Evolutionary conservation across 2,888 invertebrate genomes (phyloP).

Genomic region (Tanypteryx hageni): DNA sequence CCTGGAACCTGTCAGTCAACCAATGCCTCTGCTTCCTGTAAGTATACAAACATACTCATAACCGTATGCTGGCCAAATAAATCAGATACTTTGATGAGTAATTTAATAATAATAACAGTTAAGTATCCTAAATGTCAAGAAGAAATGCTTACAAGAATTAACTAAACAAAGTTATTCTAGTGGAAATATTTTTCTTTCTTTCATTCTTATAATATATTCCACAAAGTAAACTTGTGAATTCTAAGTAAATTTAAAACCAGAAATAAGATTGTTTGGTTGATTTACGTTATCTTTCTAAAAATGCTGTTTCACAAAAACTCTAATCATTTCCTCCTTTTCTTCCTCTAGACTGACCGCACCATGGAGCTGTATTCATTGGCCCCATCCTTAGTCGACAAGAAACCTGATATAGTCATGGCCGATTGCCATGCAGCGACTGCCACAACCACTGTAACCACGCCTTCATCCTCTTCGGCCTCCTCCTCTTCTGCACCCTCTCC

Average conservation of each 20-base stretch:
- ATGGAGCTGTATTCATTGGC: conserved; percentile 50
- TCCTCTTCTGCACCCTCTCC: conserved; percentile 52
- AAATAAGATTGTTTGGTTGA: too few relatives aligned
- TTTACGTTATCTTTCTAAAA: background rate
- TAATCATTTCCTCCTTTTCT: background rate
- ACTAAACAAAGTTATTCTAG: too few relatives aligned
- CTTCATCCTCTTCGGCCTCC: conserved; percentile 53
- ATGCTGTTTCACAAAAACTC: background rate
- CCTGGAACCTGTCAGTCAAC: conserved; percentile 94
- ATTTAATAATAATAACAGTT: too few relatives aligned
- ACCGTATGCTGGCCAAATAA: too few relatives aligned
- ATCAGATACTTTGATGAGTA: too few relatives aligned
- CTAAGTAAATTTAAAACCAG: background rate
- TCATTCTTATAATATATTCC: background rate
- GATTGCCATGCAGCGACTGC: conserved; percentile 55
- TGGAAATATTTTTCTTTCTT: too few relatives aligned
- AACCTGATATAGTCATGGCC: conserved; percentile 42
- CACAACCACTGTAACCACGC: conserved; percentile 55
- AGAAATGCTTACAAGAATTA: too few relatives aligned
- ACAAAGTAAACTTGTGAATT: background rate
- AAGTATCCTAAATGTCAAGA: too few relatives aligned
- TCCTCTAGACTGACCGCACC: conserved; percentile 31
- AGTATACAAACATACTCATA: conserved; percentile 70
- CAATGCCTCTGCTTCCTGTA: conserved; percentile 86
- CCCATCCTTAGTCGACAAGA: conserved; percentile 51